phyloP scores from a whole-genome alignment of 1,140 invertebrate genomes.

The Drosophila micromelanica region DNA sequence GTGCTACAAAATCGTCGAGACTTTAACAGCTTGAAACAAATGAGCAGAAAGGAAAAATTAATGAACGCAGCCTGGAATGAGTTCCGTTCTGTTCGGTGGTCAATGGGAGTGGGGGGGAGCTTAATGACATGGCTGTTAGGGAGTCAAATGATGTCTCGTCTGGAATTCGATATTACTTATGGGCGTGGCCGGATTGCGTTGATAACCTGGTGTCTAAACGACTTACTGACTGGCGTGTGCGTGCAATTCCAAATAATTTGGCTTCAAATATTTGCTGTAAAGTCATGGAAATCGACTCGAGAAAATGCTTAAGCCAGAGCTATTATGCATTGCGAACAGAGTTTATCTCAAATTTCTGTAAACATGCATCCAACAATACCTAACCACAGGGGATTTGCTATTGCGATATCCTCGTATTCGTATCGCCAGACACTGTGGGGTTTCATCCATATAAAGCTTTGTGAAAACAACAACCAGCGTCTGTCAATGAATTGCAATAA shows the following conservation, averaged over 20 bases:
- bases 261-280: background rate
- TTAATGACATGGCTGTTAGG: constrained; percentile 71
- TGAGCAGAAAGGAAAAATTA: constrained; percentile 30
- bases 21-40: background rate
- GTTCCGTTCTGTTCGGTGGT: background rate
- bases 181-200: background rate
- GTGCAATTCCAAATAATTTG: background rate
- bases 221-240: background rate
- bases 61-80: constrained; percentile 32
- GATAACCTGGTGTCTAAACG: constrained; percentile 10
- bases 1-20: constrained; percentile 27
- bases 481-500: constrained; percentile 71
- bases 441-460: constrained; percentile 19
- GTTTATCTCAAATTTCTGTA: background rate
- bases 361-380: background rate
- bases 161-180: constrained; percentile 70
- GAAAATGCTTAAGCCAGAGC: too few relatives aligned
- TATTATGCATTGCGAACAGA: too few relatives aligned
- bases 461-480: constrained; percentile 10
- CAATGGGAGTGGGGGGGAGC: constrained; percentile 4
- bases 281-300: background rate
- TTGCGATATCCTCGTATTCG: background rate
- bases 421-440: constrained; percentile 20
- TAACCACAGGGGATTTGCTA: background rate
- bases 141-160: constrained; percentile 73